Evolutionary conservation across 1,140 invertebrate genomes (phyloP).

Genomic region (Ostrea denselamellosa): DNA sequence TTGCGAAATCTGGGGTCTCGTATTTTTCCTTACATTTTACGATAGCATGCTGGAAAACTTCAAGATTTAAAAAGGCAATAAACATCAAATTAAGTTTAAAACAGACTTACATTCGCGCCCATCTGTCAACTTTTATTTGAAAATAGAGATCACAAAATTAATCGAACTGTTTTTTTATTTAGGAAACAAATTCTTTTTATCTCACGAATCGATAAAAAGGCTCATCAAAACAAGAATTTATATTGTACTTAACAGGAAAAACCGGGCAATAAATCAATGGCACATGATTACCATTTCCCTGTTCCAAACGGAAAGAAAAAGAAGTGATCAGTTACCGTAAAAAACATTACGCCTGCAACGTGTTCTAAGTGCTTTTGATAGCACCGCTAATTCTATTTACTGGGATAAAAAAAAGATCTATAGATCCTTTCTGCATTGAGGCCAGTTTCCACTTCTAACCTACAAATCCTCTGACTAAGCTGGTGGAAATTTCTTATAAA

Average conservation of each 20-base stretch:
- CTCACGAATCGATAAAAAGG: not conserved
- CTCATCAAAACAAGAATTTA: not conserved
- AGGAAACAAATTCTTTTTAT: not conserved
- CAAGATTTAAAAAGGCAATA: not conserved
- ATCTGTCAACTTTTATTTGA: not conserved
- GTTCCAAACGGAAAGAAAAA: not conserved
- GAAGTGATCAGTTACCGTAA: not conserved
- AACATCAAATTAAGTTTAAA: not conserved
- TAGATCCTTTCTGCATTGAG: not conserved
- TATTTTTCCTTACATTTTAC: not conserved
- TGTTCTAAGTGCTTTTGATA: not conserved
- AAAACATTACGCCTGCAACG: slow-evolving; percentile 5
- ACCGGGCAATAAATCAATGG: not conserved
- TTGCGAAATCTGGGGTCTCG: too few species aligned
- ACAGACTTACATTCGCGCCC: not conserved
- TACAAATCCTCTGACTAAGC: too few species aligned
- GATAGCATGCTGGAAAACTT: not conserved
- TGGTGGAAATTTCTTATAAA: too few species aligned
- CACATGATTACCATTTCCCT: slow-evolving; percentile 14
- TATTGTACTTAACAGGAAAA: slow-evolving; percentile 3
- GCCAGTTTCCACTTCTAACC: not conserved
- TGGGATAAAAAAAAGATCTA: not conserved
- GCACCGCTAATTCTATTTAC: not conserved
- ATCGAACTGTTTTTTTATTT: slow-evolving; percentile 5
- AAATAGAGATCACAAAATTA: not conserved